Percentiles rank a stretch among this genome's conserved stretches.
phyloP scores from a whole-genome alignment of 2,113 vertebrate genomes.

The Spermophilus dauricus region DNA sequence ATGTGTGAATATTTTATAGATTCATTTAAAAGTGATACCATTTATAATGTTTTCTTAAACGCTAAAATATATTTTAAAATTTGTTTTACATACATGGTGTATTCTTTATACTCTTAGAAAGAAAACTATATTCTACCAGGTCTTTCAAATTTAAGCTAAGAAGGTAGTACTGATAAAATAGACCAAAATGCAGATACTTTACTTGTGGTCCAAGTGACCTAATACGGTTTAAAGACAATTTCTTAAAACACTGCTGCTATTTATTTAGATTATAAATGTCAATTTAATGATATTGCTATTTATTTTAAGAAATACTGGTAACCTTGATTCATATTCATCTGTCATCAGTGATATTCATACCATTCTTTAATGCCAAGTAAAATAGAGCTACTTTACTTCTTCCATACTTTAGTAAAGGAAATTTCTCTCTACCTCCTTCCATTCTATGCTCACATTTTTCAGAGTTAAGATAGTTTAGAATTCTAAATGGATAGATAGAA shows the following conservation, averaged over 20 bases:
- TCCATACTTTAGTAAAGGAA: not conserved
- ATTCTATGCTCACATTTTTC: not conserved
- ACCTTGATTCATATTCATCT: constrained; percentile 5
- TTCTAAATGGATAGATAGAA: not conserved
- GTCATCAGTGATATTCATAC: not conserved
- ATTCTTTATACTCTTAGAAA: not conserved
- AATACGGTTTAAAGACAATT: not conserved
- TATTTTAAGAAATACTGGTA: not conserved
- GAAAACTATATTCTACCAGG: not conserved
- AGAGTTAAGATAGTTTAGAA: not conserved
- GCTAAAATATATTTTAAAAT: not conserved
- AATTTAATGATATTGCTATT: not conserved
- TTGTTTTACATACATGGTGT: not conserved
- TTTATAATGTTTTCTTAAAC: not conserved
- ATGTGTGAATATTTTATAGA: constrained; percentile 27
- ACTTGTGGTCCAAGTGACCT: not conserved
- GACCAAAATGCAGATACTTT: not conserved
- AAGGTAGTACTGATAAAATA: not conserved
- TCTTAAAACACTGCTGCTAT: not conserved
- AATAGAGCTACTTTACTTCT: not conserved
- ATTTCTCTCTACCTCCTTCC: not conserved
- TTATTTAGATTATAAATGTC: not conserved
- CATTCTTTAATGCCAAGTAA: not conserved
- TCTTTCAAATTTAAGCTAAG: not conserved
- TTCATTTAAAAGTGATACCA: not conserved